Evolutionary conservation across 2,113 vertebrate genomes (phyloP).

Genomic region (Cranoglanis bouderius): DNA sequence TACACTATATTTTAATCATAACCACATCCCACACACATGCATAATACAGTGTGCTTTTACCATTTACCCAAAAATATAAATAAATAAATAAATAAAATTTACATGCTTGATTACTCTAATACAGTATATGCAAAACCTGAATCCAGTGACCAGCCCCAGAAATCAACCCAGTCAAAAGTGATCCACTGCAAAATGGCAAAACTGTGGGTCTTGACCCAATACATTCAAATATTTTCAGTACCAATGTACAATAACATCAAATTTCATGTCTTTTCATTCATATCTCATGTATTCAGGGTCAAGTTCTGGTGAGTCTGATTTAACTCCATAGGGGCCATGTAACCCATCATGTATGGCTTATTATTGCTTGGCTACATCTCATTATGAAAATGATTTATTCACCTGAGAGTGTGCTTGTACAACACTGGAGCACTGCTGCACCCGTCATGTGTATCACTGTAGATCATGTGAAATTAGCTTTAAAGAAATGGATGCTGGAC

Average conservation of each 20-base stretch:
- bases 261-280: not conserved
- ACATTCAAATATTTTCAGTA: not conserved
- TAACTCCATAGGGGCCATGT: not conserved
- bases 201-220: not conserved
- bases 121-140: not conserved
- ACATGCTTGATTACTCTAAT: not conserved
- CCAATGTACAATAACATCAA: not conserved
- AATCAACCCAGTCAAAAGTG: not conserved
- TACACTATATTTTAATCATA: too few relatives aligned
- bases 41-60: not conserved
- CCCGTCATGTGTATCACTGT: conserved; percentile 62
- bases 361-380: conserved; percentile 65
- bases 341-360: conserved; percentile 56
- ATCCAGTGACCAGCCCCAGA: not conserved
- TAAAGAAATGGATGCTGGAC: conserved; percentile 62
- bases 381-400: conserved; percentile 71
- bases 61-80: not conserved
- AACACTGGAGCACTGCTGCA: conserved; percentile 45
- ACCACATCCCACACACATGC: not conserved
- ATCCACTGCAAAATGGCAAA: not conserved
- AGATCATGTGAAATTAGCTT: conserved; percentile 70
- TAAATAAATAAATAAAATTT: not conserved
- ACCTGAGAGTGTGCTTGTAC: conserved; percentile 57
- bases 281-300: not conserved
- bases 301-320: conserved; percentile 40